phyloP scores from a whole-genome alignment of 1,140 invertebrate species.

The Drosophila azteca region DNA sequence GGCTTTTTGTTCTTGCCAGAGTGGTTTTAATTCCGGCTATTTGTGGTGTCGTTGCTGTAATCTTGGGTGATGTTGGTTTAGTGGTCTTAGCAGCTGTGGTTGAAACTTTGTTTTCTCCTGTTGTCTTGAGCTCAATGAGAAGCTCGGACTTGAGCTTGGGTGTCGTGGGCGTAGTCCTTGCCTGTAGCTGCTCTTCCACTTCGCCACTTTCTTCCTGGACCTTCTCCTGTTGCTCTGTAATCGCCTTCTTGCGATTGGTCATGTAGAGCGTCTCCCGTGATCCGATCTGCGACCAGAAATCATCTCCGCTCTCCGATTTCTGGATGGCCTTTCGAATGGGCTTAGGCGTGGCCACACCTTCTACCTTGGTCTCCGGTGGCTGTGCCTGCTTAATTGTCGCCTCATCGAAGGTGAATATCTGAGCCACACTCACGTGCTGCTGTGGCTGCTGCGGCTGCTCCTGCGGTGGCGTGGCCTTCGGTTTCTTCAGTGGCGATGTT shows the following conservation, averaged over 20 bases:
- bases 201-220: slow-evolving; percentile 25
- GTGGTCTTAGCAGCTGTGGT: not conserved
- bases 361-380: slow-evolving; percentile 13
- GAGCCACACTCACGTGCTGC: slow-evolving; percentile 51
- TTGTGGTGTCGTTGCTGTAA: slow-evolving; percentile 2
- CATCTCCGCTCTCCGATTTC: slow-evolving; percentile 80
- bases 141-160: slow-evolving; percentile 56
- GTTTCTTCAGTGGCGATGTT: slow-evolving; percentile 63
- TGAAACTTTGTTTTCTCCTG: not conserved
- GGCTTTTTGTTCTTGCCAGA: not conserved
- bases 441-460: slow-evolving; percentile 13
- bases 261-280: slow-evolving; percentile 79
- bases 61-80: slow-evolving; percentile 15
- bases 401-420: slow-evolving; percentile 76
- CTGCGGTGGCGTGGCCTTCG: not conserved
- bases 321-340: slow-evolving; percentile 61
- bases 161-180: slow-evolving; percentile 31
- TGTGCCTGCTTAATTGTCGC: slow-evolving; percentile 41
- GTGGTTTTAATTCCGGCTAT: too few species aligned
- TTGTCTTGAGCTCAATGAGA: slow-evolving; percentile 49
- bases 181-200: not conserved
- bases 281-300: slow-evolving; percentile 82
- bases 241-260: slow-evolving; percentile 74
- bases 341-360: slow-evolving; percentile 67
- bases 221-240: slow-evolving; percentile 51